Evolutionary conservation across 2,797 vertebrate genomes (phyloP).

Genomic region (Pseudomugil gertrudae): DNA sequence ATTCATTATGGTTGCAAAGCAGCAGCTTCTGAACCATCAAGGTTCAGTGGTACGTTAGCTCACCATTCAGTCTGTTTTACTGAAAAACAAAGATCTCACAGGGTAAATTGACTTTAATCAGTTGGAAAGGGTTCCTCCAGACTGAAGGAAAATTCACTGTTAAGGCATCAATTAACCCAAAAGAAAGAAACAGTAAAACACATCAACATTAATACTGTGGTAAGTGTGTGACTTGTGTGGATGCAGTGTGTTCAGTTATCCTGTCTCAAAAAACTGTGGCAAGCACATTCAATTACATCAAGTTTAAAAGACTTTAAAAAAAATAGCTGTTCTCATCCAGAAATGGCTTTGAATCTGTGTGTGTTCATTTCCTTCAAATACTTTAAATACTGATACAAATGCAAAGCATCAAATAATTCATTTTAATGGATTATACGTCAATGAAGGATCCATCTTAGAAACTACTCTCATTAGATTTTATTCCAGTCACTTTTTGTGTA

Average conservation of each 20-base stretch:
- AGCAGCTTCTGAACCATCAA: slow-evolving; percentile 29
- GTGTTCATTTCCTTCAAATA: neutral
- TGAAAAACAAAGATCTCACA: neutral
- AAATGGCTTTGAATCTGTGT: too few species aligned
- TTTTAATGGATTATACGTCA: too few species aligned
- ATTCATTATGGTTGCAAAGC: slow-evolving; percentile 44
- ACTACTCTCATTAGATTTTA: too few species aligned
- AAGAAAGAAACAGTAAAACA: neutral
- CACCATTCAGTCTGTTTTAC: slow-evolving; percentile 16
- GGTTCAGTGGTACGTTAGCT: slow-evolving; percentile 10
- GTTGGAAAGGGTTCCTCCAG: slow-evolving; percentile 6
- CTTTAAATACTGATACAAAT: neutral
- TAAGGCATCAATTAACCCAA: neutral
- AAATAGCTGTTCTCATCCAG: neutral
- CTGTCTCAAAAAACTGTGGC: neutral
- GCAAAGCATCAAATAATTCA: neutral
- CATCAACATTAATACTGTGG: too few species aligned
- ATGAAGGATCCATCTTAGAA: too few species aligned
- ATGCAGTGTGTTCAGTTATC: neutral
- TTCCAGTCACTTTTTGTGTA: neutral
- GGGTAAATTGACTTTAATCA: slow-evolving; percentile 13
- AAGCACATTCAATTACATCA: neutral
- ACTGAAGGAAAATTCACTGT: neutral
- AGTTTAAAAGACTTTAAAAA: neutral
- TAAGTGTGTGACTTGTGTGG: neutral